Percentiles rank a stretch among this genome's conserved stretches.
Conservation (phyloP, 2,113 vertebrate species). For the Tautogolabrus adspersus region DNA sequence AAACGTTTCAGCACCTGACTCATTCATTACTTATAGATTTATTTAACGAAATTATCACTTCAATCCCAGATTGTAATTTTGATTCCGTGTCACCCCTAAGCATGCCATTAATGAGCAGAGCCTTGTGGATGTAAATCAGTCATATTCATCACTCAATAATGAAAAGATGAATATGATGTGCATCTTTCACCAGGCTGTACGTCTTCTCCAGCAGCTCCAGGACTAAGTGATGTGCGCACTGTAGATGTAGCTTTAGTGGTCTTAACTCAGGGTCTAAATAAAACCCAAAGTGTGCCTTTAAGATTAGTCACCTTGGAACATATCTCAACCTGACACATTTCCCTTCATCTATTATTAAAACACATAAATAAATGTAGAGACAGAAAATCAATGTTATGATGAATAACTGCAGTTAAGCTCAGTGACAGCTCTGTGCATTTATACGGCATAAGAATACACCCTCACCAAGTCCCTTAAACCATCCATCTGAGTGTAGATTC, state of each 20-base stretch:
- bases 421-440: slow-evolving; percentile 38
- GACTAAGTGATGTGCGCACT: slow-evolving; percentile 4
- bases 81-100: slow-evolving; percentile 36
- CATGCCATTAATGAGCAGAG: slow-evolving; percentile 23
- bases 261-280: slow-evolving; percentile 24
- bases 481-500: slow-evolving; percentile 24
- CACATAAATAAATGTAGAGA: slow-evolving; percentile 66
- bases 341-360: slow-evolving; percentile 75
- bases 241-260: slow-evolving; percentile 21
- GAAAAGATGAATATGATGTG: slow-evolving; percentile 38
- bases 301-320: slow-evolving; percentile 39
- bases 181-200: slow-evolving; percentile 5
- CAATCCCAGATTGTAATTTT: slow-evolving; percentile 27
- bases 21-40: slow-evolving; percentile 7
- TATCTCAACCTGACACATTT: slow-evolving; percentile 60
- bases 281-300: slow-evolving; percentile 47
- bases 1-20: slow-evolving; percentile 19
- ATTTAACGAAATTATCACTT: slow-evolving; percentile 27
- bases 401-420: slow-evolving; percentile 64
- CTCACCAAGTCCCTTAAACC: slow-evolving; percentile 28
- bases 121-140: slow-evolving; percentile 21
- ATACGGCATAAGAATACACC: slow-evolving; percentile 16
- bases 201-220: slow-evolving; percentile 9
- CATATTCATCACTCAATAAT: slow-evolving; percentile 36
- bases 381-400: slow-evolving; percentile 63